Evolutionary conservation across 2,797 vertebrate species (phyloP).

Genomic region (Acanthurus tractus): DNA sequence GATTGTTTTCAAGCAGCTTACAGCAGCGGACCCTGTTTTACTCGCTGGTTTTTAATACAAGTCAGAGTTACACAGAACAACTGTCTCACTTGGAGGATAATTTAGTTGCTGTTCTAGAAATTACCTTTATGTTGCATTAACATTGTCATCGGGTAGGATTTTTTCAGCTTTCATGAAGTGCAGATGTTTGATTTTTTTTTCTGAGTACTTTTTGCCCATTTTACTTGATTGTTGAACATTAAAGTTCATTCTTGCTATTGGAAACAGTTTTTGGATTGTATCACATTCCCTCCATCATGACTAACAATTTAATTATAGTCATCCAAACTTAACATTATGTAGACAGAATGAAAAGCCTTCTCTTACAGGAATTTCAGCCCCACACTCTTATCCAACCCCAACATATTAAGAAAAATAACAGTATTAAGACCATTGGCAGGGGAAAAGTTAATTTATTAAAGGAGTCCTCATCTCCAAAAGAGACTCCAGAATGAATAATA

Average conservation of each 20-base stretch:
- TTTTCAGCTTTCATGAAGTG: not conserved
- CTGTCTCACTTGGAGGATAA: not conserved
- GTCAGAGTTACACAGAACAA: not conserved
- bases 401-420: not conserved
- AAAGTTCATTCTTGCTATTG: not conserved
- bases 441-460: no score
- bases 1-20: not conserved
- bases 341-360: conserved; percentile 2
- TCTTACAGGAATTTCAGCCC: not conserved
- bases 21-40: not conserved
- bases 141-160: not conserved
- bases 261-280: not conserved
- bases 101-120: not conserved
- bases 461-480: no score
- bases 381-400: not conserved
- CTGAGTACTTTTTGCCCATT: not conserved
- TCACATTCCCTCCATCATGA: not conserved
- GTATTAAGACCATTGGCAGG: not conserved
- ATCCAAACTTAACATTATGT: not conserved
- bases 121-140: not conserved
- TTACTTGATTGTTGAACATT: not conserved
- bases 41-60: not conserved
- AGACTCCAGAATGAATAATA: no score
- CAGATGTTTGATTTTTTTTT: not conserved
- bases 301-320: conserved; percentile 20